Evolutionary conservation across 2,888 invertebrate genomes (phyloP), one percentile per base, ranked within the genome.

Genomic region (Noctua janthina): DNA sequence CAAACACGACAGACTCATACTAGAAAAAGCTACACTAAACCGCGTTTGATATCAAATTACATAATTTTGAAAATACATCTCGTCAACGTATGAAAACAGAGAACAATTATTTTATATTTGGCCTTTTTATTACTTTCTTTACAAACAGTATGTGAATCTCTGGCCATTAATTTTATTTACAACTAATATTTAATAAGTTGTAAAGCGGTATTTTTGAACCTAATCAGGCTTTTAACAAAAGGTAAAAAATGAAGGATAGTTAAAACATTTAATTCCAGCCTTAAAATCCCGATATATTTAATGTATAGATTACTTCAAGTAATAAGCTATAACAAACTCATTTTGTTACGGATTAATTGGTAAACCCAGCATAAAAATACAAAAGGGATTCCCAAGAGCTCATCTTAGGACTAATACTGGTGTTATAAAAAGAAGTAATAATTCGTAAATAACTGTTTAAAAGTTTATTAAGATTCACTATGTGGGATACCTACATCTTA

Each of bases 401-500:
- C 43, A 71, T 67, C n/a, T 54, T 85, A 15, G 82, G 84, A 66
- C 82, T 78, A 8, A n/a, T 29, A 23, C 62, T 13, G 46, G 74
- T 20, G 1, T 7, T 4, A 51, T 43, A 10, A 23, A 23, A n/a
- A 35, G 5, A 71, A 23, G 10, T n/a, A 29, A 39, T 17, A 23
- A 35, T 46, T 62, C 15, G 10, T 11, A 29, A 0, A 54, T 54
- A n/a, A 0, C 7, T 49, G 0, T 35, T 73, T 0, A 39, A 1
- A 23, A 46, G 20, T 64, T 56, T 49, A 76, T 49, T 43, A 46
- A 15, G 0, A 23, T 35, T 49, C 4, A 39, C n/a, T 35, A 59
- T 43, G 49, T 23, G 7, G 8, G 29, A 35, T n/a, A 62, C 15
- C 11, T 56, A n/a, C 39, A 70, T 66, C 4, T 39, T 39, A 8